Base-by-base conservation (phyloP, 2,888 invertebrate species). In the Pristionchus maxplancki region DNA sequence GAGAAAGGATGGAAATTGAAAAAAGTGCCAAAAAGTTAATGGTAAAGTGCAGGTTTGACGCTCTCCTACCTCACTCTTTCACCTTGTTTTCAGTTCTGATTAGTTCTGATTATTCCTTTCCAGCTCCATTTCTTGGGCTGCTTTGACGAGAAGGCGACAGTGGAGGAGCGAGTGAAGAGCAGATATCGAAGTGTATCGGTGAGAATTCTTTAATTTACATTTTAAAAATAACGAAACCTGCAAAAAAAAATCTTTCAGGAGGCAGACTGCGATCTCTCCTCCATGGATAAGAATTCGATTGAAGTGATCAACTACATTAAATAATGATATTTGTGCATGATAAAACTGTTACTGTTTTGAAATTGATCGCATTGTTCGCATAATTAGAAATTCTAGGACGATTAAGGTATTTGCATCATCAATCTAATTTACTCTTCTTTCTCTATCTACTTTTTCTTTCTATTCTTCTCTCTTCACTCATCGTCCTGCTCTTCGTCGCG, bases 121-220 rank as follows among this genome's bases (percentile, higher is more conserved):
- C 78, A 40, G 48, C 78, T 78, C 34, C 78, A 34, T 13, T 78
- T 78, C 78, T 13, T 78, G 9, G 78, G 78, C 1, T 78, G 78
- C 44, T 9, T n/a, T 15, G 28, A 78, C 15, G 20, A 15, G 1
- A 74, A 13, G 13, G 0, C n/a, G 31, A 11, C 17, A 20, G 40
- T 24, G 40, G 8, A 40, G 74, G 20, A 37, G 28, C 3, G 20
- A 37, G 5, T 74, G 40, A 34, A 17, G 64, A 67, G 64, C 31
- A 15, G 64, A 67, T 40, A 8, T 20, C 1, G 4, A 11, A 17
- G 20, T 11, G 24, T 31, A 3, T 37, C 74, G 37, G 37, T 74
- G 24, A 13, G 74, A 74, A 5, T 13, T 24, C 24, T 40, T 40
- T 11, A 5, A 31, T 58, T 58, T 8, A 28, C 31, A 64, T 64